These are phyloP conservation scores for Enteromius radiatus DNA, from an alignment of 2,797 vertebrate species.

Conservation along the genomic window DNA sequence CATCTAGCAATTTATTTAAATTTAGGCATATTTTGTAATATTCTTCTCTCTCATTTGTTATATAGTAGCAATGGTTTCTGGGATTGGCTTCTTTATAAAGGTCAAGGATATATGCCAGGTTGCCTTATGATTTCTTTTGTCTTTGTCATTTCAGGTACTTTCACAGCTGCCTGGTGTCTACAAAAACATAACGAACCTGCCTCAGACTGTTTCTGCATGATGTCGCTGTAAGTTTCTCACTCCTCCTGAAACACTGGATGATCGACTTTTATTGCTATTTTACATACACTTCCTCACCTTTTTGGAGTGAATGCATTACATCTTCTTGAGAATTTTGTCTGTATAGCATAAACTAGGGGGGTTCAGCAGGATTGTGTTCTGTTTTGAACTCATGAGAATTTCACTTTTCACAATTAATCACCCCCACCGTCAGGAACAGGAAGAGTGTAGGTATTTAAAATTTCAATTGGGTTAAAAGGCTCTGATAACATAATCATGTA, in stretches of 20 bases:
- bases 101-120: neutral
- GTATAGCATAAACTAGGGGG: neutral
- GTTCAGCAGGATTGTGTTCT: neutral
- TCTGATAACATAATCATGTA: neutral
- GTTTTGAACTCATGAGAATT: neutral
- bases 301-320: neutral
- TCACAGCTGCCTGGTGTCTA: neutral
- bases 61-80: neutral
- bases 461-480: neutral
- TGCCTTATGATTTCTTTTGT: neutral
- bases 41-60: neutral
- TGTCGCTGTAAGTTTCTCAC: neutral
- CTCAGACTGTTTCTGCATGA: neutral
- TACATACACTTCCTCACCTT: slow-evolving; percentile 36
- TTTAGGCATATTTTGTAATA: neutral
- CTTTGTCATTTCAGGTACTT: neutral
- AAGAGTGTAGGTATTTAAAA: neutral
- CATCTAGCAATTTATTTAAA: neutral
- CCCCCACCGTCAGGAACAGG: neutral
- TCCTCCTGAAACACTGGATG: slow-evolving; percentile 6
- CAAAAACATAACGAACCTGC: neutral
- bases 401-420: neutral
- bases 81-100: neutral
- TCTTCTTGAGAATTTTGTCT: neutral
- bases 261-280: slow-evolving; percentile 12